Conservation (phyloP, 2,888 invertebrate genomes). For the Andrena hattorfiana region DNA sequence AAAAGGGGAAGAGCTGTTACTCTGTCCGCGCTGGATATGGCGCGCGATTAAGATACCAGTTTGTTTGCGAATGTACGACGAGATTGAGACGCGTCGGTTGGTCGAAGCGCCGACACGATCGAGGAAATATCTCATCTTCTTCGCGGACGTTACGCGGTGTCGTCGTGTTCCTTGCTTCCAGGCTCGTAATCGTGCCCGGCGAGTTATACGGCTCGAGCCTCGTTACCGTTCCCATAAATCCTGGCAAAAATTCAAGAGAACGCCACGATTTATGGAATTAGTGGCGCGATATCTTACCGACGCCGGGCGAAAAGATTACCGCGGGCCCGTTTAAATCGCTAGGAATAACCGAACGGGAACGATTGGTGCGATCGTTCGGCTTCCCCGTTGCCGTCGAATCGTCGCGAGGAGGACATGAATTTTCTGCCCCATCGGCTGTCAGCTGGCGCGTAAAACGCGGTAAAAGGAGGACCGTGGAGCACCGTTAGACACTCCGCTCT, state of each 20-base stretch:
- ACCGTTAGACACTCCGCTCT: constrained; percentile 57
- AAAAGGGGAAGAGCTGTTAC: neutral
- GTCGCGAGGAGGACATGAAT: constrained; percentile 22
- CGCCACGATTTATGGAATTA: constrained; percentile 49
- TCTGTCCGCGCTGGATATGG: neutral
- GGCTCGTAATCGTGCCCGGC: constrained; percentile 23
- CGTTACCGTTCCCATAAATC: constrained; percentile 44
- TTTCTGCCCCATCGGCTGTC: constrained; percentile 42
- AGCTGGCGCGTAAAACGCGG: constrained; percentile 26
- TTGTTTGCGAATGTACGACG: neutral
- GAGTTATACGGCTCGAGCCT: constrained; percentile 36
- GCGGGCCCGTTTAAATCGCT: too few species aligned
- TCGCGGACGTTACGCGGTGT: neutral
- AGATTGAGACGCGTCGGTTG: neutral
- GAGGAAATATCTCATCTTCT: neutral
- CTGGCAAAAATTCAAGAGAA: constrained; percentile 58
- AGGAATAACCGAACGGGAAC: neutral
- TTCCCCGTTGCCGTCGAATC: neutral
- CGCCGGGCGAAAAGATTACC: constrained; percentile 14
- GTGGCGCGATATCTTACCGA: constrained; percentile 27
- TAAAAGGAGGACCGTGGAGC: constrained; percentile 42
- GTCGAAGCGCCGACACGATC: neutral
- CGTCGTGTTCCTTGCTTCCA: neutral
- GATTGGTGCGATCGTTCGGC: neutral
- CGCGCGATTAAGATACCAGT: neutral